A percentile compares a stretch with the other conserved stretches of the same genome.
These are phyloP conservation scores for Pseudanteris insignis DNA, from an alignment of 2,888 invertebrate species.

Conservation along the genomic window DNA sequence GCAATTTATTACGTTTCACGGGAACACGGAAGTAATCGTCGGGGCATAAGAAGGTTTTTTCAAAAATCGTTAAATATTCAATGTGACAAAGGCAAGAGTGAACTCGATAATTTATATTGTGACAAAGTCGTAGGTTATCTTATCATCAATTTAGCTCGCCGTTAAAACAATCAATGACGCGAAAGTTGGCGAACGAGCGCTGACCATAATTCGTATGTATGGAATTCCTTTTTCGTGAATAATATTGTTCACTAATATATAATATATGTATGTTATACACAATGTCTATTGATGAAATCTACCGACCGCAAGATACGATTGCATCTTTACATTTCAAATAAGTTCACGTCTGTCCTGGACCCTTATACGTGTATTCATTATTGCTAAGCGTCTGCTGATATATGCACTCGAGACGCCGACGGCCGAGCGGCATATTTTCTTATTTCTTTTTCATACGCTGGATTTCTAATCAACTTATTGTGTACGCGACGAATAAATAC, in stretches of 20 bases:
- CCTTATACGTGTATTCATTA: constrained; percentile 62
- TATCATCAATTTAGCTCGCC: no score
- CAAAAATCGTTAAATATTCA: no score
- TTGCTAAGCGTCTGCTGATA: constrained; percentile 57
- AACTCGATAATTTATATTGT: no score
- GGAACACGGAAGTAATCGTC: no score
- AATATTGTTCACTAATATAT: constrained; percentile 47
- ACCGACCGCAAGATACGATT: constrained; percentile 40
- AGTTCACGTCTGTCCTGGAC: constrained; percentile 54
- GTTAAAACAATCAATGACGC: no score
- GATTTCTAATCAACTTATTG: constrained; percentile 44
- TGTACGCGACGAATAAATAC: constrained; percentile 20
- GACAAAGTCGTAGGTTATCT: no score
- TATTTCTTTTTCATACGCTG: constrained; percentile 63
- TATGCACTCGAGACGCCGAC: constrained; percentile 53
- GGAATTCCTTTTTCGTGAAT: constrained; percentile 34
- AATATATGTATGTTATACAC: constrained; percentile 58
- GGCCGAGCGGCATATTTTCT: constrained; percentile 54
- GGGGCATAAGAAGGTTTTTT: no score
- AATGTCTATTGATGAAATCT: constrained; percentile 49
- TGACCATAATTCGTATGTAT: constrained; percentile 16
- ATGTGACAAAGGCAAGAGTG: no score
- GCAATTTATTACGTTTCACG: no score
- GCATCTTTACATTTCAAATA: constrained; percentile 64
- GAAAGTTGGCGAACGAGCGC: no score